A percentile compares a stretch with the other conserved stretches of the same genome.
Conservation (phyloP, 2,888 invertebrate species). For the Biston betularia region DNA sequence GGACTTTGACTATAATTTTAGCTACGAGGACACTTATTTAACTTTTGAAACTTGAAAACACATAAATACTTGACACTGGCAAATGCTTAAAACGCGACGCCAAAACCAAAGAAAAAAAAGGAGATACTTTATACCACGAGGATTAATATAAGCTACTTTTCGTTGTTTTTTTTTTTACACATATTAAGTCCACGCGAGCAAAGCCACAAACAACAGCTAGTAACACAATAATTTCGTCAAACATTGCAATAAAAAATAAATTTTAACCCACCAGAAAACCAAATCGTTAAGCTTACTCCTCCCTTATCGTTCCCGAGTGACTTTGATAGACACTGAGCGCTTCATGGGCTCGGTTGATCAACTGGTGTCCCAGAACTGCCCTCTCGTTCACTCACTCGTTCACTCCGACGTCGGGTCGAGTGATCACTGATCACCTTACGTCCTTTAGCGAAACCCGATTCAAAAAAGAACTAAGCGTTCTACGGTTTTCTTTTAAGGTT, state of each 20-base stretch:
- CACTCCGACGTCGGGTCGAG: slow-evolving; percentile 75
- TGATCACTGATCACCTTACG: slow-evolving; percentile 81
- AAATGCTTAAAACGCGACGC: too few species aligned
- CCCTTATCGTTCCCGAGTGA: slow-evolving; percentile 57
- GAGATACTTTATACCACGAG: too few species aligned
- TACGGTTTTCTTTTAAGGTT: slow-evolving; percentile 44
- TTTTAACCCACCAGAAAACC: background rate
- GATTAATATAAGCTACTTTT: too few species aligned
- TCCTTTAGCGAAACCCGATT: slow-evolving; percentile 60
- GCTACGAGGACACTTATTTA: too few species aligned
- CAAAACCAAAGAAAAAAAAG: too few species aligned
- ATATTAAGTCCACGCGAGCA: too few species aligned
- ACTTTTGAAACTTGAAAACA: too few species aligned
- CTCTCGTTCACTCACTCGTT: slow-evolving; percentile 71
- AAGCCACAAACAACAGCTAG: background rate
- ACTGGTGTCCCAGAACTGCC: slow-evolving; percentile 78
- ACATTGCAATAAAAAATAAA: slow-evolving; percentile 26
- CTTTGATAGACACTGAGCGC: slow-evolving; percentile 78
- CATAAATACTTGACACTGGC: too few species aligned
- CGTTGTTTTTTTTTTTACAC: too few species aligned
- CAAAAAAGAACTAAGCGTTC: slow-evolving; percentile 55
- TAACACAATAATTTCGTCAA: background rate
- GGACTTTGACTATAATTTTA: too few species aligned
- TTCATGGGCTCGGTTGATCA: slow-evolving; percentile 75
- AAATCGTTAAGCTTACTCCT: slow-evolving; percentile 55